phyloP scores from a whole-genome alignment of 1,140 invertebrate species.

The Drosophila eugracilis region DNA sequence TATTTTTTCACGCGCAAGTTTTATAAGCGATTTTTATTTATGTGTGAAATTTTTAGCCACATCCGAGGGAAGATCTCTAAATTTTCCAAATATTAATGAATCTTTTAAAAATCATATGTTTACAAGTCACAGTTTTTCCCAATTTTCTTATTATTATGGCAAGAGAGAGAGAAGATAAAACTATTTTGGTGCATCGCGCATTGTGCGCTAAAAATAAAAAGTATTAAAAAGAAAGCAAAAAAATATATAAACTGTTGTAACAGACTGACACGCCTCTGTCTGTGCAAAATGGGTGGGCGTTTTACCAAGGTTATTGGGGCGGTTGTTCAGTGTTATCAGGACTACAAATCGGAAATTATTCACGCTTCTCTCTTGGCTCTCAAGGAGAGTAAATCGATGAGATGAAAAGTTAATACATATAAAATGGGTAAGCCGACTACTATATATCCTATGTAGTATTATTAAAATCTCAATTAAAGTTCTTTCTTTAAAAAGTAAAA shows the following conservation, averaged over 20 bases:
- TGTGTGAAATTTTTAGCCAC: conserved; percentile 11
- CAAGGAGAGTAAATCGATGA: conserved; percentile 66
- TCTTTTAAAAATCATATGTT: not conserved
- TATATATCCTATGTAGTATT: not conserved
- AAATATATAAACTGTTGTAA: conserved; percentile 1
- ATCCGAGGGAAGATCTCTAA: conserved; percentile 1
- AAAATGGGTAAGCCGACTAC: not conserved
- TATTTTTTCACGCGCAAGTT: conserved; percentile 4
- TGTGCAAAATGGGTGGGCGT: conserved; percentile 9
- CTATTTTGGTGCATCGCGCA: conserved; percentile 44
- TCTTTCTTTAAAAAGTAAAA: no score
- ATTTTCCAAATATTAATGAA: not conserved
- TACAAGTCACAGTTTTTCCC: conserved; percentile 1
- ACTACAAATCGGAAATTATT: conserved; percentile 45
- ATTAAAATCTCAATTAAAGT: not conserved
- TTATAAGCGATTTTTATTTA: conserved; percentile 19
- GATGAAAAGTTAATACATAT: conserved; percentile 16
- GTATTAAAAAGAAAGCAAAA: conserved; percentile 35
- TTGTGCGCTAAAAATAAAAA: conserved; percentile 52
- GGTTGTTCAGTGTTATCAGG: conserved; percentile 52
- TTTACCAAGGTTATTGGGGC: conserved; percentile 39
- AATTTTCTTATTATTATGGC: conserved; percentile 5
- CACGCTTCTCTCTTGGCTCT: conserved; percentile 37
- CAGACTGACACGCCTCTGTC: conserved; percentile 25
- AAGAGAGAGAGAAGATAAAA: conserved; percentile 14